Conservation (phyloP, 2,888 invertebrate species). For the Osmoderma eremita region DNA sequence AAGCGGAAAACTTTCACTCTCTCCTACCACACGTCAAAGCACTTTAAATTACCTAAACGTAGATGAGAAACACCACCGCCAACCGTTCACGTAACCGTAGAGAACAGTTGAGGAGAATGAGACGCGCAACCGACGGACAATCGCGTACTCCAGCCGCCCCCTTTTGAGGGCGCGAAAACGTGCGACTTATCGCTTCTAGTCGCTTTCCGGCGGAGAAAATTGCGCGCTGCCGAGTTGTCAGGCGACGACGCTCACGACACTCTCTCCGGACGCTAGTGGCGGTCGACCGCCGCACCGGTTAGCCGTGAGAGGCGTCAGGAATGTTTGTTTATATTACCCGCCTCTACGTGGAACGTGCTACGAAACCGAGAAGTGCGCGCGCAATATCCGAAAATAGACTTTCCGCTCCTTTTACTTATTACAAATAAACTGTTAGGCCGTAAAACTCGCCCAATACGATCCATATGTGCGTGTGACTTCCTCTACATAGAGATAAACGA, state of each 20-base stretch:
- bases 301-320: too few relatives aligned
- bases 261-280: too few relatives aligned
- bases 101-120: neutral
- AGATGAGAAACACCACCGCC: neutral
- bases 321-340: slow-evolving; percentile 56
- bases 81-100: too few relatives aligned
- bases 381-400: slow-evolving; percentile 48
- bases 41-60: neutral
- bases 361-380: slow-evolving; percentile 48
- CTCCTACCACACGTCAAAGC: neutral
- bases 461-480: neutral
- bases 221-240: too few relatives aligned
- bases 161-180: too few relatives aligned
- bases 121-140: neutral
- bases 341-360: slow-evolving; percentile 60
- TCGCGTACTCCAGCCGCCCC: neutral
- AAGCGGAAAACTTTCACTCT: slow-evolving; percentile 25
- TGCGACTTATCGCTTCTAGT: too few relatives aligned
- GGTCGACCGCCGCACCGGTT: too few relatives aligned
- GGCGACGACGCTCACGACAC: too few relatives aligned
- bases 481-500: too few relatives aligned
- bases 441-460: slow-evolving; percentile 2
- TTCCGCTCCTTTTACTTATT: neutral
- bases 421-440: slow-evolving; percentile 10
- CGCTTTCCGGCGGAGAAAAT: too few relatives aligned